Evolutionary conservation across 2,797 vertebrate species (phyloP).

Genomic region (Peromyscus attwateri): DNA sequence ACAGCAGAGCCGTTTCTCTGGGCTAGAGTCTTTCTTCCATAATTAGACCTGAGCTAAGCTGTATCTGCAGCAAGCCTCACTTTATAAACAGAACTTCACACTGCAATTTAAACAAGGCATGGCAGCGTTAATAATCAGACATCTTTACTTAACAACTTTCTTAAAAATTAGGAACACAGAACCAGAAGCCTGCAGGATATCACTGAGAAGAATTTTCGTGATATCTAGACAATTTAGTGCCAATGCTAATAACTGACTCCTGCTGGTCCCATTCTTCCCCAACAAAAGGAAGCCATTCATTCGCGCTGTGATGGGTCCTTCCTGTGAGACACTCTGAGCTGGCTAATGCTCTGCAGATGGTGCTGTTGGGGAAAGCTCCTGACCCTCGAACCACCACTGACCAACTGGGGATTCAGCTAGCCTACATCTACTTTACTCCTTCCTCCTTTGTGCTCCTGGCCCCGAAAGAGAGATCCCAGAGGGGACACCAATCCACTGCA

Average conservation of each 20-base stretch:
- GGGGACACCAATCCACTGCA: neutral
- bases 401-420: conserved; percentile 18
- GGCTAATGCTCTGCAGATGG: conserved; percentile 65
- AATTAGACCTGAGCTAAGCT: conserved; percentile 34
- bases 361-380: conserved; percentile 52
- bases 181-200: conserved; percentile 56
- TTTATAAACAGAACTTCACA: conserved; percentile 49
- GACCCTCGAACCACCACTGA: conserved; percentile 31
- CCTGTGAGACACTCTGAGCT: conserved; percentile 12
- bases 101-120: conserved; percentile 10
- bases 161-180: conserved; percentile 74
- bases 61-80: conserved; percentile 36
- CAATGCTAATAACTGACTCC: conserved; percentile 64
- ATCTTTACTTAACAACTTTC: conserved; percentile 70
- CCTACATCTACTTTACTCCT: conserved; percentile 29
- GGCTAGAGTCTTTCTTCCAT: conserved; percentile 6
- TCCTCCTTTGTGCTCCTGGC: neutral
- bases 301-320: conserved; percentile 48
- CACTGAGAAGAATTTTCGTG: conserved; percentile 53
- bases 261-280: conserved; percentile 62
- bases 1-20: neutral
- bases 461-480: neutral
- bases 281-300: conserved; percentile 72
- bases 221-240: conserved; percentile 71
- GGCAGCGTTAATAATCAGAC: conserved; percentile 15